phyloP scores from a whole-genome alignment of 2,113 vertebrate genomes.

The Oreotragus oreotragus region DNA sequence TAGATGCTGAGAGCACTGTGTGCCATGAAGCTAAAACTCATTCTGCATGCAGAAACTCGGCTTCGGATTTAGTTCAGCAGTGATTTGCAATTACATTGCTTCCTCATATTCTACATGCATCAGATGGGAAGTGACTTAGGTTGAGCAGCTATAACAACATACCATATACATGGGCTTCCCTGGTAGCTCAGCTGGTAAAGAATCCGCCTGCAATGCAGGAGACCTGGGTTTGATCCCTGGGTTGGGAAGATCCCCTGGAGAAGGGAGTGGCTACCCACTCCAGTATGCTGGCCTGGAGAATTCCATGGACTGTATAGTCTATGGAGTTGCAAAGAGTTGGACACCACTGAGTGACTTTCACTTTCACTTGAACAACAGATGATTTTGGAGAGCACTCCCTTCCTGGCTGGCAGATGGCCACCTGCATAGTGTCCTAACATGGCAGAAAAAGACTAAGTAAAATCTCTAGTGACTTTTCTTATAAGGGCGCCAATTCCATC shows the following conservation, averaged over 20 bases:
- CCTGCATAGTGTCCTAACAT: background rate
- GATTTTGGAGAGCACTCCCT: background rate
- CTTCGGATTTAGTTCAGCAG: background rate
- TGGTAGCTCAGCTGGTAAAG: background rate
- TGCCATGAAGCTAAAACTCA: background rate
- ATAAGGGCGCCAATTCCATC: background rate
- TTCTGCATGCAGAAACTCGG: background rate
- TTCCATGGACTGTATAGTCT: background rate
- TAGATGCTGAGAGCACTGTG: too few species aligned
- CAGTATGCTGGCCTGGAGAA: background rate
- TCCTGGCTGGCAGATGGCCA: background rate
- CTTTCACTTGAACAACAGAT: background rate
- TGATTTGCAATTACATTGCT: background rate
- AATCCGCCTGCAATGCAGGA: background rate
- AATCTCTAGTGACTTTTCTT: background rate
- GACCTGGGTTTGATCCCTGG: background rate
- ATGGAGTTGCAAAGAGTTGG: background rate
- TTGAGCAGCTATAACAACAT: background rate
- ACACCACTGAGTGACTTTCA: background rate
- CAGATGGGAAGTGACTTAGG: background rate
- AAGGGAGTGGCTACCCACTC: background rate
- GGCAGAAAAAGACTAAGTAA: background rate
- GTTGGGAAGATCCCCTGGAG: background rate
- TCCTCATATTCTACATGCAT: background rate
- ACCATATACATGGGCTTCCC: background rate